Conservation (phyloP, 2,888 invertebrate genomes). For the Troilus luridus region DNA sequence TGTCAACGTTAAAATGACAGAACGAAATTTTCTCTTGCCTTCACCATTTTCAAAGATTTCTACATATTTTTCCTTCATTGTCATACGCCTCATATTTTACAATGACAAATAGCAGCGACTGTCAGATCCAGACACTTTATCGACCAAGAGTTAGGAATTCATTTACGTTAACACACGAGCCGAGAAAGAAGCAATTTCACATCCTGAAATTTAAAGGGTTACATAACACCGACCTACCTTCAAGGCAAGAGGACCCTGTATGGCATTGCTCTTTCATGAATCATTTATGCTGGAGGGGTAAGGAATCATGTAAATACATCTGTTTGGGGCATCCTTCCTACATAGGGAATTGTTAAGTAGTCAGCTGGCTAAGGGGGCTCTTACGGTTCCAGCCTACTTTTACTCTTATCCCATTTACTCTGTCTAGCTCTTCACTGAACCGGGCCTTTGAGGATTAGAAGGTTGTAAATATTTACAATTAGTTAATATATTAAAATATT, state of each 20-base stretch:
- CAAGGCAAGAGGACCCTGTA: not conserved
- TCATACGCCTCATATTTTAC: not conserved
- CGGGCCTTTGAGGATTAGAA: not conserved
- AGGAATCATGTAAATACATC: conserved; percentile 25
- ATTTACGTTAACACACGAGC: not conserved
- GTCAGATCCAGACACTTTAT: conserved; percentile 2
- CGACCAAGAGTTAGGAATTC: not conserved
- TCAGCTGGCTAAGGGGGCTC: not conserved
- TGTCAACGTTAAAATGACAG: not conserved
- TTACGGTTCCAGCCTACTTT: not conserved
- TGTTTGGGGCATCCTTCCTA: not conserved
- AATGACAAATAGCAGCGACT: not conserved
- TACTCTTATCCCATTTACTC: not conserved
- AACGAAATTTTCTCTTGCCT: not conserved
- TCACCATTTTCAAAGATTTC: not conserved
- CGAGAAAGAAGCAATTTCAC: conserved; percentile 5
- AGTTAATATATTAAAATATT: no score
- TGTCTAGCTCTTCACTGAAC: not conserved
- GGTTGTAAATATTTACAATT: no score
- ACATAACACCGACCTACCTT: not conserved
- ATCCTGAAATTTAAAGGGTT: conserved; percentile 4
- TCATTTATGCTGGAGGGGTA: not conserved
- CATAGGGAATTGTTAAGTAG: conserved; percentile 28
- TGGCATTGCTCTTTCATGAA: not conserved
- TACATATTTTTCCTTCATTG: not conserved